These are phyloP conservation scores for Lissocephala sabroskyi DNA, from an alignment of 2,888 invertebrate species.

Conservation along the genomic window DNA sequence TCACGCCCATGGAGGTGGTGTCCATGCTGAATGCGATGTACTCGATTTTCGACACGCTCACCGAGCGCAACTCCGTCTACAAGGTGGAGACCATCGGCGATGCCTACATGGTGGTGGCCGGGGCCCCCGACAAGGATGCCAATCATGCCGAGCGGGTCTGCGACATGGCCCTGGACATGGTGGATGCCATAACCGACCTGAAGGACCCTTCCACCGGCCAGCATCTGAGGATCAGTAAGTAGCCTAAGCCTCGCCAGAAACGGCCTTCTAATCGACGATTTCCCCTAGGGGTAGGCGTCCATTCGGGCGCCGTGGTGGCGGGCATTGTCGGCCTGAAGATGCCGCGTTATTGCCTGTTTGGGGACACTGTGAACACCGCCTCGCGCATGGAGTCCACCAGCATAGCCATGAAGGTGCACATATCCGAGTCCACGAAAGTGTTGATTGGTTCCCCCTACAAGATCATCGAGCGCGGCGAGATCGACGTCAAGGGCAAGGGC, in stretches of 20 bases:
- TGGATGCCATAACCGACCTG: constrained; percentile 90
- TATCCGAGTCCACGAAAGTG: constrained; percentile 90
- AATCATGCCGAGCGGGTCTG: constrained; percentile 94
- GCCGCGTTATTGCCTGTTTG: constrained; percentile 82
- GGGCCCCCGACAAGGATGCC: constrained; percentile 90
- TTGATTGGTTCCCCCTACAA: constrained; percentile 82
- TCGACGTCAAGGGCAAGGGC: constrained; percentile 94
- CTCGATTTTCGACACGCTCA: constrained; percentile 95
- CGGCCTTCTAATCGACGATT: too few species aligned
- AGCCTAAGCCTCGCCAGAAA: too few species aligned
- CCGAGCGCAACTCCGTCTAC: constrained; percentile 93
- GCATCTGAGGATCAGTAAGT: constrained; percentile 81
- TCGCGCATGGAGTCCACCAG: constrained; percentile 95
- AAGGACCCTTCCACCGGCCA: constrained; percentile 94
- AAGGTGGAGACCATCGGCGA: constrained; percentile 99
- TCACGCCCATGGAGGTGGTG: constrained; percentile 98
- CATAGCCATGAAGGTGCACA: constrained; percentile 94
- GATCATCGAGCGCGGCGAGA: constrained; percentile 85
- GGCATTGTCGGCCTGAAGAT: constrained; percentile 96
- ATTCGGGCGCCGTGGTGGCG: constrained; percentile 93
- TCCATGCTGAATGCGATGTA: constrained; percentile 98
- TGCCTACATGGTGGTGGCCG: constrained; percentile 98
- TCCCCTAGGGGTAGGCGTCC: constrained; percentile 82
- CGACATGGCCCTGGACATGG: constrained; percentile 97
- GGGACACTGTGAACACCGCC: constrained; percentile 93